A percentile compares a stretch with the other conserved stretches of the same genome.
Evolutionary conservation across 2,113 vertebrate species (phyloP).

Genomic region (Clarias magur): DNA sequence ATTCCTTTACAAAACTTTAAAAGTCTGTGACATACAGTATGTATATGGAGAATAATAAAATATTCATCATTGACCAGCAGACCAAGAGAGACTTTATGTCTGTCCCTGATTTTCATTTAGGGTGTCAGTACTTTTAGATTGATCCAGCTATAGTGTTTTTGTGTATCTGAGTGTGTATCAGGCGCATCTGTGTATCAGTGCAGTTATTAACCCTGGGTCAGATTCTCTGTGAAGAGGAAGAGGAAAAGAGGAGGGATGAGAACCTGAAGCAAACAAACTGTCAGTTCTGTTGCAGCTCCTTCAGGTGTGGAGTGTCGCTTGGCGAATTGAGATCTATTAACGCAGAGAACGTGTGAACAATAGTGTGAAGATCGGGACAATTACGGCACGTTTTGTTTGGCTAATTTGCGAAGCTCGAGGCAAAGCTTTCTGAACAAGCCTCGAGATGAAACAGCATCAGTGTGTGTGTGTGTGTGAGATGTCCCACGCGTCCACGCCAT

Average conservation of each 20-base stretch:
- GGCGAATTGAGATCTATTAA: conserved; percentile 3
- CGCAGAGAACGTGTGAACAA: not conserved
- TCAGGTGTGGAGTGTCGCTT: conserved; percentile 13
- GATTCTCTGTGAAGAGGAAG: conserved; percentile 12
- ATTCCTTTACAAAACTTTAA: no score
- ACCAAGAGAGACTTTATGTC: not conserved
- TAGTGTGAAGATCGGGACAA: not conserved
- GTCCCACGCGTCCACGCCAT: not conserved
- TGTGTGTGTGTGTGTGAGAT: not conserved
- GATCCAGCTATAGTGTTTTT: no score
- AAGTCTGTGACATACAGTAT: not conserved
- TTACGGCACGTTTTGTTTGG: conserved; percentile 7
- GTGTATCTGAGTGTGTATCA: not conserved
- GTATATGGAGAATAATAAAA: not conserved
- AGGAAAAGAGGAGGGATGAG: not conserved
- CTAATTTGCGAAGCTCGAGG: not conserved
- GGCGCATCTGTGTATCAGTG: conserved; percentile 10
- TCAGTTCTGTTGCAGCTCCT: not conserved
- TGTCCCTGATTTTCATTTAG: not conserved
- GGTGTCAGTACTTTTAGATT: not conserved
- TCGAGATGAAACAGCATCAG: not conserved
- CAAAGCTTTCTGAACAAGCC: not conserved
- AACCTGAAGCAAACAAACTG: not conserved
- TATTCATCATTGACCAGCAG: not conserved
- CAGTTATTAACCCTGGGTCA: conserved; percentile 19